Base-by-base conservation (phyloP, 2,797 vertebrate genomes). In the Zalophus californianus region DNA sequence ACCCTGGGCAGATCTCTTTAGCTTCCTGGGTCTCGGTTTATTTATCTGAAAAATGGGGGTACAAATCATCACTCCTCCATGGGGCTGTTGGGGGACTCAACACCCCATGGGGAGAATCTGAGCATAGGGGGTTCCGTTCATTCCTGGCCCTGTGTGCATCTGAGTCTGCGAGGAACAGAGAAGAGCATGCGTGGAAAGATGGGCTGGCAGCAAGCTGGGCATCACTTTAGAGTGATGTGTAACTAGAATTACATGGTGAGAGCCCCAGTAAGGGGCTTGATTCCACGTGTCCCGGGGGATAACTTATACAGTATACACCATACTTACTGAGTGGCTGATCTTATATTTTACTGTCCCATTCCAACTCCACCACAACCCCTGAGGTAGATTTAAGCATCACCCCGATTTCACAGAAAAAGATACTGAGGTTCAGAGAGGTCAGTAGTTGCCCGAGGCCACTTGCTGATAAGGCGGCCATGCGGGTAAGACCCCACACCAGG, bases 101-200 rank as follows among this genome's bases (percentile, higher is more conserved):
- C 48, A 58, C 27, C 35, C 1, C 48, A 7, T 2, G 32, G 62
- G 18, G 58, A 62, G 50, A 41, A 54, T 38, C 58, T 21, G 38
- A 29, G 64, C 15, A 3, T 0, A 8, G 10, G 0, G 2, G 32
- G 7, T 58, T 56, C 25, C 29, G 20, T 29, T 35, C 5, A 35
- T 10, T 58, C 64, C 48, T 25, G 48, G 68, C 25, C 32, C 38
- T 12, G 2, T 10, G 14, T 2, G 32, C 20, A 25, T 27, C 32
- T 23, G 66, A 41, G 15, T 92, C 70, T 90, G 48, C 48, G 18
- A 29, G 6, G 10, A 41, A 56, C 48, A 50, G 64, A 68, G 50
- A 83, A 72, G 35, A 48, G 88, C 48, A 20, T 3, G 5, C 16
- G 21, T 35, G 29, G 4, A 6, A 5, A 20, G 70, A 41, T 16